Conservation (phyloP, 2,888 invertebrate species). For the Agrochola circellaris region DNA sequence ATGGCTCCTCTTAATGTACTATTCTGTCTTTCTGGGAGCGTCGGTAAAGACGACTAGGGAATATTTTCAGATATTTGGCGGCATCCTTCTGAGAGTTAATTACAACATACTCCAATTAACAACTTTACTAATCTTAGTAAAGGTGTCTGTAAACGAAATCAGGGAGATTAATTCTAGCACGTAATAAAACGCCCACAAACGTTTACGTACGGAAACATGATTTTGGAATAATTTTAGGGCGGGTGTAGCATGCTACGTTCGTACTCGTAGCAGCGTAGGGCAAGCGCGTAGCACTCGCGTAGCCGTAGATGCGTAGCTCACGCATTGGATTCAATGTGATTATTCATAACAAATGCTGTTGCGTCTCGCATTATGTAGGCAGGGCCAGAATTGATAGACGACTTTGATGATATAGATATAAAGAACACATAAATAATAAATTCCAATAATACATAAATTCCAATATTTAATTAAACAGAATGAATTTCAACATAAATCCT, state of each 20-base stretch:
- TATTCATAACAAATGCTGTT: background rate
- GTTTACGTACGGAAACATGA: background rate
- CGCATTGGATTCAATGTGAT: background rate
- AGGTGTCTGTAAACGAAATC: background rate
- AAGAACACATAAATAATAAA: too few relatives aligned
- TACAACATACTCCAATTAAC: background rate
- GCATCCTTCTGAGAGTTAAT: background rate
- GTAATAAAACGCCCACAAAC: background rate
- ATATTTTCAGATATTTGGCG: constrained; percentile 12
- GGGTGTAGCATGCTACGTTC: constrained; percentile 7
- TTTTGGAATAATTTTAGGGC: background rate
- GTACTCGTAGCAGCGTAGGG: constrained; percentile 30
- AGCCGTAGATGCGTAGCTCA: background rate
- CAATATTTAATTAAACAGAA: constrained; percentile 31
- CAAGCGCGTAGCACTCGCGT: constrained; percentile 36
- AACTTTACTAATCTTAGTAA: background rate
- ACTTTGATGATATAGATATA: background rate
- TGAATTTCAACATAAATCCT: constrained; percentile 30
- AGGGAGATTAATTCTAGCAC: background rate
- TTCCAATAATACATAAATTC: background rate
- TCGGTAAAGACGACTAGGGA: background rate
- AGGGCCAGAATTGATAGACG: background rate
- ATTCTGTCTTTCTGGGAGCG: background rate
- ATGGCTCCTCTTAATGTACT: background rate
- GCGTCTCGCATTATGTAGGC: background rate